Evolutionary conservation across 2,113 vertebrate genomes (phyloP).

Genomic region (Esox niger): DNA sequence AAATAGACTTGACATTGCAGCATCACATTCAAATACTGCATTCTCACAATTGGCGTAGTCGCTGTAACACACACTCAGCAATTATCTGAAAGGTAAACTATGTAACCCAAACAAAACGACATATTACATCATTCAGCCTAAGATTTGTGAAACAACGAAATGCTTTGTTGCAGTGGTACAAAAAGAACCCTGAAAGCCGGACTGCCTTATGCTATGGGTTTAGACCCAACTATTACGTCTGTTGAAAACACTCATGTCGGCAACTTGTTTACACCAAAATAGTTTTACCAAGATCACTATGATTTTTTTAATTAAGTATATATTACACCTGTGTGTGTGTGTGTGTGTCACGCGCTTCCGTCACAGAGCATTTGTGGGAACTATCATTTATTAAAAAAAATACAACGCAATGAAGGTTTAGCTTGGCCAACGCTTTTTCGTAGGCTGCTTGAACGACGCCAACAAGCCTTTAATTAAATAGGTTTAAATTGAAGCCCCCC

Average conservation of each 20-base stretch:
- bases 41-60: constrained; percentile 50
- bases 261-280: not conserved
- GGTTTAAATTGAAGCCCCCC: constrained; percentile 50
- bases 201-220: not conserved
- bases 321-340: not conserved
- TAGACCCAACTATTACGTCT: too few relatives aligned
- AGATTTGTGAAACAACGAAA: too few relatives aligned
- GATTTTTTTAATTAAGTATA: too few relatives aligned
- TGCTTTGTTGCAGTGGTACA: too few relatives aligned
- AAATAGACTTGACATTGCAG: not conserved
- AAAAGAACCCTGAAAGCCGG: not conserved
- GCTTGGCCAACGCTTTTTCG: not conserved
- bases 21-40: constrained; percentile 39
- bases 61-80: constrained; percentile 33
- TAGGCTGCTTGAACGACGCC: too few relatives aligned
- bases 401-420: not conserved
- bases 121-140: too few relatives aligned
- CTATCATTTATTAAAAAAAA: not conserved
- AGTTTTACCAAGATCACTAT: not conserved
- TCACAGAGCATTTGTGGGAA: not conserved
- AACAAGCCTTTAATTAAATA: constrained; percentile 46
- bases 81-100: constrained; percentile 25
- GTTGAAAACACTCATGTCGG: too few relatives aligned
- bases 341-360: not conserved
- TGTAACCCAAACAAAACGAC: too few relatives aligned